Percentiles rank a stretch among this genome's conserved stretches.
Evolutionary conservation across 2,113 vertebrate species (phyloP).

Genomic region (Murina feae): DNA sequence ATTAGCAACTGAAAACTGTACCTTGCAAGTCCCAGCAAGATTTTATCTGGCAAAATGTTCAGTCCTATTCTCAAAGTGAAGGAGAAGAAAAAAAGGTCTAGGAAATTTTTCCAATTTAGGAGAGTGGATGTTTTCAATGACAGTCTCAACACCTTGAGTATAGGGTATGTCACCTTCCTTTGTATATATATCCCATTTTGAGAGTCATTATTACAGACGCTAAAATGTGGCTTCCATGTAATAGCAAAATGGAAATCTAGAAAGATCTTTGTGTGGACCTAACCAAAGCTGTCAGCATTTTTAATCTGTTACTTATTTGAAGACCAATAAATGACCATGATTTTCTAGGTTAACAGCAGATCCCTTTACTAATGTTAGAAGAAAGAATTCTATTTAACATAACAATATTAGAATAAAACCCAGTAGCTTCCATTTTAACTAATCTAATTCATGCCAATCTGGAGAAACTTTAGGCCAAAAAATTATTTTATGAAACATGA

Average conservation of each 20-base stretch:
- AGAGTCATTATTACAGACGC: not conserved
- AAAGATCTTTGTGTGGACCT: not conserved
- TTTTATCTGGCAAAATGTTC: constrained; percentile 47
- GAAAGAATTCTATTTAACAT: not conserved
- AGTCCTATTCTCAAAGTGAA: constrained; percentile 44
- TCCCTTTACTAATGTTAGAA: not conserved
- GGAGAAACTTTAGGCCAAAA: not conserved
- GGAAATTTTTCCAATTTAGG: constrained; percentile 33
- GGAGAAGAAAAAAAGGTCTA: not conserved
- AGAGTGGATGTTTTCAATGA: not conserved
- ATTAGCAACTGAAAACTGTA: constrained; percentile 49
- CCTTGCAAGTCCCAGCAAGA: constrained; percentile 40
- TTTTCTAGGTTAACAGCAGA: not conserved
- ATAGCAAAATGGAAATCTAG: not conserved
- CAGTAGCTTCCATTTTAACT: not conserved
- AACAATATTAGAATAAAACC: not conserved
- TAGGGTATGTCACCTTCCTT: not conserved
- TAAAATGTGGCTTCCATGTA: not conserved
- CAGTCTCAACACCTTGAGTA: not conserved
- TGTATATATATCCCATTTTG: not conserved
- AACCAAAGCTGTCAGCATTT: not conserved
- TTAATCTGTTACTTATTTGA: not conserved
- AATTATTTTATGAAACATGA: not conserved
- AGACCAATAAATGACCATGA: not conserved
- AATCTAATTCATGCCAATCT: not conserved